A percentile compares a stretch with the other conserved stretches of the same genome.
phyloP scores from a whole-genome alignment of 2,113 vertebrate genomes.

The Saimiri boliviensis region DNA sequence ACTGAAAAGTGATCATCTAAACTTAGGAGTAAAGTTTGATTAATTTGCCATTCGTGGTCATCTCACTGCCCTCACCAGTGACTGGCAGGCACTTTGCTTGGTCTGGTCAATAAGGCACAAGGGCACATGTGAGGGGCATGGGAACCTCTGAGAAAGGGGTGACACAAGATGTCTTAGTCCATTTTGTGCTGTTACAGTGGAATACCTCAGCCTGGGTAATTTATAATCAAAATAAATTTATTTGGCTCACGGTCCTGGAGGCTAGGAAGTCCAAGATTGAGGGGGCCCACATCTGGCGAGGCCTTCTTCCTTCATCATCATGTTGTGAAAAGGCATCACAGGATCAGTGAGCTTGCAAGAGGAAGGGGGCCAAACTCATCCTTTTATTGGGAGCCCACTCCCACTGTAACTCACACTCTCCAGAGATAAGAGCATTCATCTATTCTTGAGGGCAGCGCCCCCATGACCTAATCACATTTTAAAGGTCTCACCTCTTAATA shows the following conservation, averaged over 20 bases:
- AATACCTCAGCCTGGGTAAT: background rate
- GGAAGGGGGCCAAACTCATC: background rate
- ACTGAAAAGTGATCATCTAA: background rate
- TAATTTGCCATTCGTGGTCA: background rate
- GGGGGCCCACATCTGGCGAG: background rate
- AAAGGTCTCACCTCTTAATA: background rate
- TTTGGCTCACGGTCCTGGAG: background rate
- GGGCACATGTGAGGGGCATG: too few relatives aligned
- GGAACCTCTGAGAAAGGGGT: background rate
- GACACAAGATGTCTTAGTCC: background rate
- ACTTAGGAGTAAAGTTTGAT: background rate
- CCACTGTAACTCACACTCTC: background rate
- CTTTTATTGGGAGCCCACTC: background rate
- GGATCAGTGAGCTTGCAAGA: background rate
- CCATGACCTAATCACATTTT: background rate
- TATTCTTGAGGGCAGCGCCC: background rate
- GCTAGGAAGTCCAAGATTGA: background rate
- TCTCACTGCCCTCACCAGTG: background rate
- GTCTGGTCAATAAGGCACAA: background rate
- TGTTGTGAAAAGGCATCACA: background rate
- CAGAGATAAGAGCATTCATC: background rate
- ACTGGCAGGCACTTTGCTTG: background rate
- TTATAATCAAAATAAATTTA: background rate
- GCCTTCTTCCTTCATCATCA: background rate
- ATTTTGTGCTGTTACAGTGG: background rate